These are phyloP conservation scores for Tetrapedia diversipes DNA, from an alignment of 2,888 invertebrate species.

Conservation along the genomic window DNA sequence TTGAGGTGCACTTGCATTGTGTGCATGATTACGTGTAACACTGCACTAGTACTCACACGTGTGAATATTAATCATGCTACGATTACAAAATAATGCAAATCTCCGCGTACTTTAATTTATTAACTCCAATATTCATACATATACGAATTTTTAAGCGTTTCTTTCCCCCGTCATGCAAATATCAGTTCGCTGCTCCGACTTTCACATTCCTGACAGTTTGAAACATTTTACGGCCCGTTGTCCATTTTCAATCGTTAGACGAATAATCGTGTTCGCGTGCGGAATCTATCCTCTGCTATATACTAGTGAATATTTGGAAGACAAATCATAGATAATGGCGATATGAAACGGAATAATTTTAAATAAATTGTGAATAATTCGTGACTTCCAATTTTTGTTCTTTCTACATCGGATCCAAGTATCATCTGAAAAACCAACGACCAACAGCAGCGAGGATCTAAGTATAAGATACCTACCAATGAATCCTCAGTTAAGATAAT, in stretches of 20 bases:
- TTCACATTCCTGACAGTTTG: conserved; percentile 3
- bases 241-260: background rate
- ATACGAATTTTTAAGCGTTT: background rate
- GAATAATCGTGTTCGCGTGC: background rate
- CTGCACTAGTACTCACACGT: too few species aligned
- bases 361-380: background rate
- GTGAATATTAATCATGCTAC: too few species aligned
- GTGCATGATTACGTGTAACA: too few species aligned
- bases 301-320: background rate
- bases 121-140: background rate
- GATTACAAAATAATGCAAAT: too few species aligned
- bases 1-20: too few species aligned
- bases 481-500: too few species aligned
- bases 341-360: background rate
- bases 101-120: background rate
- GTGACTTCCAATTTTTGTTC: too few species aligned
- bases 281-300: background rate
- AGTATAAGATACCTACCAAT: too few species aligned
- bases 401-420: too few species aligned
- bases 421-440: too few species aligned
- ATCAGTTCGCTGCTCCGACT: background rate
- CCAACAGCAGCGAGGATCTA: too few species aligned
- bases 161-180: conserved; percentile 1
- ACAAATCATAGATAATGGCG: background rate
- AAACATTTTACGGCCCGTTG: background rate